phyloP scores from a whole-genome alignment of 2,797 vertebrate species.

The Pseudomugil tenellus region DNA sequence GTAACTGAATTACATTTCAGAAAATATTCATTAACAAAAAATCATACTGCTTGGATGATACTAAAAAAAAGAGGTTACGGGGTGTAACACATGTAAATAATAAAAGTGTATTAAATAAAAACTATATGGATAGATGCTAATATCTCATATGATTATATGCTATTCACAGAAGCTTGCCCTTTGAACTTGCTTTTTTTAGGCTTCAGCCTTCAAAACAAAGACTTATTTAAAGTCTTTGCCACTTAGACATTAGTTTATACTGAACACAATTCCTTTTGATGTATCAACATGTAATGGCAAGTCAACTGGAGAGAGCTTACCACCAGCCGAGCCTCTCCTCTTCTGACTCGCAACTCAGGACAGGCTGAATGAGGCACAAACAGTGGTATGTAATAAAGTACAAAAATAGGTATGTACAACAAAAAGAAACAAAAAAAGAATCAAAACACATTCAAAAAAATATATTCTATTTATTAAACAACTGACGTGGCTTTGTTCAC shows the following conservation, averaged over 20 bases:
- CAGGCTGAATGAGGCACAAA: conserved; percentile 72
- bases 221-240: conserved; percentile 11
- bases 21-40: conserved; percentile 66
- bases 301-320: conserved; percentile 70
- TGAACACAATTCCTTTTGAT: conserved; percentile 22
- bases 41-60: conserved; percentile 44
- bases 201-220: conserved; percentile 31
- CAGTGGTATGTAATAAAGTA: conserved; percentile 13
- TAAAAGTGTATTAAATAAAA: conserved; percentile 28
- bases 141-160: conserved; percentile 30
- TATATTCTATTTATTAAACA: conserved; percentile 3
- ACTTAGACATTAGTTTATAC: conserved; percentile 27
- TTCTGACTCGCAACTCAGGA: conserved; percentile 80
- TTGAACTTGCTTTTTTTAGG: conserved; percentile 30
- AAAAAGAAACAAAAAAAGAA: conserved; percentile 15
- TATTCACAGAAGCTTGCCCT: conserved; percentile 21
- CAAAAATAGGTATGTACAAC: conserved; percentile 33
- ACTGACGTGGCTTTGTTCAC: neutral
- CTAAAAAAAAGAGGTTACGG: conserved; percentile 45
- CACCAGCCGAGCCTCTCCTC: conserved; percentile 83
- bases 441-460: conserved; percentile 8
- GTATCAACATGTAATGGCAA: conserved; percentile 27
- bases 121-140: conserved; percentile 36
- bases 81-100: conserved; percentile 43
- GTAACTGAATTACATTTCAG: conserved; percentile 72